Conservation (phyloP, 2,797 vertebrate species). For the Lerista edwardsae region DNA sequence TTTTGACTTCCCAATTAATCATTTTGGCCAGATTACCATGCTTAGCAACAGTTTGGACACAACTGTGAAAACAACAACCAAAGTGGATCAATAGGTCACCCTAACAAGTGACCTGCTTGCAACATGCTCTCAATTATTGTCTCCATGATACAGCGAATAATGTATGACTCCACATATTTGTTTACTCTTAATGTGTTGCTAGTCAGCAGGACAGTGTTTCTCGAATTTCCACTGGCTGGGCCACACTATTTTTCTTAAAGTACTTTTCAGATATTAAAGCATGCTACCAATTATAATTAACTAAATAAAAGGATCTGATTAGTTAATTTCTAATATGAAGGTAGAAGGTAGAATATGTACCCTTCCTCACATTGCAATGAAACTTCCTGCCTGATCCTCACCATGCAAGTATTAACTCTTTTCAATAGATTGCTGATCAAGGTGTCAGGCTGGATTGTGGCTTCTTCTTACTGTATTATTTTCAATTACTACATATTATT, state of each 20-base stretch:
- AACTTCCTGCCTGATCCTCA: not conserved
- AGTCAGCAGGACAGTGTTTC: not conserved
- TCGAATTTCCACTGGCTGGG: not conserved
- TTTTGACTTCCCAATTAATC: conserved; percentile 48
- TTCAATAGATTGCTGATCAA: not conserved
- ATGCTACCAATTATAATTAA: not conserved
- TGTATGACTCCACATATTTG: conserved; percentile 33
- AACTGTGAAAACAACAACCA: conserved; percentile 55
- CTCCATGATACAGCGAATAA: conserved; percentile 51
- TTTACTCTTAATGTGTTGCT: not conserved
- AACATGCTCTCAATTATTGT: conserved; percentile 46
- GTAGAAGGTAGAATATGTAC: not conserved
- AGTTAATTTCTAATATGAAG: too few species aligned
- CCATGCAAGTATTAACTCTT: not conserved
- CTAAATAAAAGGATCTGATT: not conserved
- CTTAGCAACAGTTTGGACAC: conserved; percentile 48
- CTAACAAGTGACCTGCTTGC: conserved; percentile 48
- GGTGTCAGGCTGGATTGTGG: too few species aligned
- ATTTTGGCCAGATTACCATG: conserved; percentile 36
- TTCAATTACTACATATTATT: too few species aligned
- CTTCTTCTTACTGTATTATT: too few species aligned
- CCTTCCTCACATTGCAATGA: not conserved
- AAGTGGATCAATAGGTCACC: conserved; percentile 60
- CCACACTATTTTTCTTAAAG: not conserved
- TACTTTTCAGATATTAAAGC: not conserved